Base-by-base conservation (phyloP, 2,888 invertebrate species). In the Aspidiotus rigidus region DNA sequence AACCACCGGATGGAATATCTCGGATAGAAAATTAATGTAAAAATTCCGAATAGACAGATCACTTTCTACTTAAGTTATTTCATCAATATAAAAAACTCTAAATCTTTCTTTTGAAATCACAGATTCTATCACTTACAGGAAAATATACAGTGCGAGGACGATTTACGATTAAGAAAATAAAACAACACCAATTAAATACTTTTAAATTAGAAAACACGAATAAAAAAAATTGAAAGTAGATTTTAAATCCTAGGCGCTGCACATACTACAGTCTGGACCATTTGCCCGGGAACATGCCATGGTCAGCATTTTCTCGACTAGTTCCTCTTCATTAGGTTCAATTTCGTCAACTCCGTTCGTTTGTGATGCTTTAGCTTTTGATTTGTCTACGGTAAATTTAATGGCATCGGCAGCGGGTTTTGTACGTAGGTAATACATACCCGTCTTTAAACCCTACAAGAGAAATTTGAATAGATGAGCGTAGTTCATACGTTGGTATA, bases 381-480 rank as follows among this genome's bases (percentile, higher is more conserved):
- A 80, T 77, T 97, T 97, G 79, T 98, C 95, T 0, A 98, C 95
- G 0, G 98, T 98, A 78, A 99, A 98, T 77, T 99, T 95, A 74
- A 98, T 93, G 7, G 98, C 94, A 78, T 92, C 89, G 1, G 90
- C 94, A 0, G 98, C 98, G 7, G 98, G 93, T 77, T 95, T 96
- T 0, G 96, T 97, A 63, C 97, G 84, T 73, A 99, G 81, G 78
- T 99, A 98, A 79, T 99, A 99, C 97, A 99, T 97, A 64, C 99
- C 99, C 1, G 98, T 99, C 81, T 99, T 99, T 70, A 99, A 81
- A 5, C 98, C 98, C 84, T 85, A 75, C 66, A 73, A 73, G 64
- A 73, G 64, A 61, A 42, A 66, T 49, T 49, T 49, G n/a, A 49
- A 49, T 13, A 49, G 10, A 49, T 2, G 6, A 11, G n/a, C 6